Conservation (phyloP, 2,888 invertebrate genomes). For the Lamproptera curius region DNA sequence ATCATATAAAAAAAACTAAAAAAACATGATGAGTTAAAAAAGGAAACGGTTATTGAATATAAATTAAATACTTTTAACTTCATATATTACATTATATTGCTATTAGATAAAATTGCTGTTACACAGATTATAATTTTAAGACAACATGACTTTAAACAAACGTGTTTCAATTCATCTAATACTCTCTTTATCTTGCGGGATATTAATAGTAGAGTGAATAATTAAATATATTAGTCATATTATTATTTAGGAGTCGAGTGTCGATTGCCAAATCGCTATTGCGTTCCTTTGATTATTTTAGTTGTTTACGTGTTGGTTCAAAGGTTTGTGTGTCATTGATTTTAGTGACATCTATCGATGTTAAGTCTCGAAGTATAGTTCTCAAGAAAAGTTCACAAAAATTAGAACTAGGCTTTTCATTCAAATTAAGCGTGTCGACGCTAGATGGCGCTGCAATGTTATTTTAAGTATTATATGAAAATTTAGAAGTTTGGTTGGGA, state of each 20-base stretch:
- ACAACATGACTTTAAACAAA: neutral
- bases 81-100: too few species aligned
- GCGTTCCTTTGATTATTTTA: constrained; percentile 27
- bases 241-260: constrained; percentile 25
- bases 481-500: too few species aligned
- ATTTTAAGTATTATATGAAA: too few species aligned
- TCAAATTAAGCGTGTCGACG: too few species aligned
- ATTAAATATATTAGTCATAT: constrained; percentile 24
- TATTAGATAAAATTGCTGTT: too few species aligned
- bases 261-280: constrained; percentile 36
- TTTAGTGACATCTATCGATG: constrained; percentile 31
- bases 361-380: constrained; percentile 7
- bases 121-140: too few species aligned
- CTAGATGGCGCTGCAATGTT: neutral
- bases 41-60: too few species aligned
- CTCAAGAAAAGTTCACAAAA: neutral
- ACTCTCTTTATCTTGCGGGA: neutral
- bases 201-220: constrained; percentile 10
- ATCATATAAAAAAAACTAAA: too few species aligned
- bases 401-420: too few species aligned
- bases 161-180: neutral
- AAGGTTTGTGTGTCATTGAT: neutral
- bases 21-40: too few species aligned
- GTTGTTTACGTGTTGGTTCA: constrained; percentile 23
- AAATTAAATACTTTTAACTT: too few species aligned